Percentiles rank a stretch among this genome's conserved stretches.
These are phyloP conservation scores for Budorcas taxicolor DNA, from an alignment of 2,113 vertebrate genomes.

Conservation along the genomic window DNA sequence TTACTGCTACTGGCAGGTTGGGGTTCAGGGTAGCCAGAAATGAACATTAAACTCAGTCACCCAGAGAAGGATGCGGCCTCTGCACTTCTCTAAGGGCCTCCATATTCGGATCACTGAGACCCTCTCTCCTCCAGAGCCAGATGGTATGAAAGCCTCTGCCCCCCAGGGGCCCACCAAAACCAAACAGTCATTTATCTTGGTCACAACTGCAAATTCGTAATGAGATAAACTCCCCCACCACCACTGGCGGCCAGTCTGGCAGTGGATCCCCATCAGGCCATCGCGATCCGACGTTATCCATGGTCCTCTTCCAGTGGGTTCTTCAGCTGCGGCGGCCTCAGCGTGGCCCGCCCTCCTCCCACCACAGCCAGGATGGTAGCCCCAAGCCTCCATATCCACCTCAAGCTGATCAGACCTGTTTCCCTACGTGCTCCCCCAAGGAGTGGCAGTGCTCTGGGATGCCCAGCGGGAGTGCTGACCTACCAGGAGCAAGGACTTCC, in stretches of 20 bases:
- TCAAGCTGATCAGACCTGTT: background rate
- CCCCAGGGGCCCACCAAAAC: background rate
- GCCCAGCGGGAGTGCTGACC: background rate
- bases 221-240: background rate
- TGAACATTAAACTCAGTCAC: background rate
- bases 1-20: background rate
- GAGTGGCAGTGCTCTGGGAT: background rate
- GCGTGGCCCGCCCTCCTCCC: background rate
- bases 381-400: background rate
- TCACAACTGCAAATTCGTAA: background rate
- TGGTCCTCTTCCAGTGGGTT: background rate
- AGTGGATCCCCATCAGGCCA: background rate
- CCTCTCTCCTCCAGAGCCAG: background rate
- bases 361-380: background rate
- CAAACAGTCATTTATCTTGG: constrained; percentile 21
- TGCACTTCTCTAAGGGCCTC: background rate
- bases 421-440: background rate
- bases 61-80: background rate
- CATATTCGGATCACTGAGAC: background rate
- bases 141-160: background rate
- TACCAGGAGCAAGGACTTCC: background rate
- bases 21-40: background rate
- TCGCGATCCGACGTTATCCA: background rate
- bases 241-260: background rate
- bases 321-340: background rate